These are phyloP conservation scores for Cacoxenus indagator DNA, from an alignment of 2,888 invertebrate species.

Conservation along the genomic window DNA sequence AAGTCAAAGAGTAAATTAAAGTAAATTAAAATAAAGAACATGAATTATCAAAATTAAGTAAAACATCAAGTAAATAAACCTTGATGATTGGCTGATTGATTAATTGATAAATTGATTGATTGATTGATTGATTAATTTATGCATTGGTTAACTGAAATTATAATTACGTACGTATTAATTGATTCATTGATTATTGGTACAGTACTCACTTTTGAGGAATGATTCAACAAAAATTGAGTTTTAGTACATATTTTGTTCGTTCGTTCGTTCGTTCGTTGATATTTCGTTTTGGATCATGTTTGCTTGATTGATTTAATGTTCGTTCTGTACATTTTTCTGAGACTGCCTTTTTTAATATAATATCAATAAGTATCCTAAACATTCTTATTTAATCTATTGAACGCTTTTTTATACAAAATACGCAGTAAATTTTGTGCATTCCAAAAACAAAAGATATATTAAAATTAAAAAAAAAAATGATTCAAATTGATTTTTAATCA, in stretches of 20 bases:
- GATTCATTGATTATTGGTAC: slow-evolving; percentile 42
- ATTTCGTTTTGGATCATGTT: slow-evolving; percentile 21
- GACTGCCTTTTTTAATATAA: slow-evolving; percentile 44
- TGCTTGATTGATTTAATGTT: slow-evolving; percentile 51
- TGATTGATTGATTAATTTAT: slow-evolving; percentile 48
- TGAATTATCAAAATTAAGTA: too few relatives aligned
- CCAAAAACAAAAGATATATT: not conserved
- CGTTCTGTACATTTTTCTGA: slow-evolving; percentile 62
- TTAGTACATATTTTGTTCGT: slow-evolving; percentile 63
- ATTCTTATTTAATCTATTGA: slow-evolving; percentile 24
- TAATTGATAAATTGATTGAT: slow-evolving; percentile 40
- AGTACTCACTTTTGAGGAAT: slow-evolving; percentile 56
- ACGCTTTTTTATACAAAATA: slow-evolving; percentile 24
- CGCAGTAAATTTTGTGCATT: not conserved
- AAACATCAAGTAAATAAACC: slow-evolving; percentile 36
- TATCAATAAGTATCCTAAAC: not conserved
- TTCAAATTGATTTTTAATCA: not conserved
- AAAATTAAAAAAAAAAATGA: not conserved
- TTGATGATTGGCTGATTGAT: slow-evolving; percentile 47
- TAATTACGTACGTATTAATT: slow-evolving; percentile 48
- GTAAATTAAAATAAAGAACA: slow-evolving; percentile 41
- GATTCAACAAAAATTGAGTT: slow-evolving; percentile 52
- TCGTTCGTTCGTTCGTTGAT: slow-evolving; percentile 44
- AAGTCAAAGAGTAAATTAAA: slow-evolving; percentile 46
- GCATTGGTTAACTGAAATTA: slow-evolving; percentile 34